Evolutionary conservation across 2,797 vertebrate species (phyloP), one percentile per base, ranked within the genome.

Genomic region (Fistularia commersonii): DNA sequence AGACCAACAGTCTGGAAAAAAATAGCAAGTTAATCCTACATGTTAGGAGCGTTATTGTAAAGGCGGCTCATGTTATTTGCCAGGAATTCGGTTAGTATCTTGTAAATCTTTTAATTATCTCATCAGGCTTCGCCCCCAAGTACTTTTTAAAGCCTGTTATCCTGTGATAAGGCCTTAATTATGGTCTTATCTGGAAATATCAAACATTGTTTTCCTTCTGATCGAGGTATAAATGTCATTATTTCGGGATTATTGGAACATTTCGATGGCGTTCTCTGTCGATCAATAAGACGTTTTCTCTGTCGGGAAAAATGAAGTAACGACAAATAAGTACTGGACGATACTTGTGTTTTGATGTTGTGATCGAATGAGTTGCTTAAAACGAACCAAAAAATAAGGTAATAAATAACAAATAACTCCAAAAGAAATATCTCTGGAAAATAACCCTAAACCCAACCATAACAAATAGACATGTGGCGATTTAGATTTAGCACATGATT

Each of bases 21-120:
- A 23, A 23, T 23, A 23, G 23, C 4, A 4, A 23, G 23, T 2
- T 23, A 23, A 23, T 23, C 23, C 23, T 23, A 23, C 23, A 23
- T 4, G 2, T 23, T 2, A 2, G 23, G 23, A 23, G 23, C 23
- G 23, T 23, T 23, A 2, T 23, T 23, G 23, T 23, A 2, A 23
- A 23, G 23, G 23, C 23, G 23, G 23, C 23, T 23, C 54, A 32
- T 44, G 35, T 54, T 57, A 46, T 45, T 55, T 46, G 3, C 9
- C 45, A n/a, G 52, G 44, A 62, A 48, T 51, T 11, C 35, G 14
- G 33, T 56, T 56, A 23, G 48, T 63, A 70, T 79, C 74, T 52
- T 65, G 35, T 67, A 47, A 23, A 69, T 74, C 48, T 51, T 34
- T 48, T 55, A 61, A 76, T 76, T 50, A 53, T 71, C 61, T 48